Evolutionary conservation across 2,113 vertebrate species (phyloP).

Genomic region (Daboia siamensis): DNA sequence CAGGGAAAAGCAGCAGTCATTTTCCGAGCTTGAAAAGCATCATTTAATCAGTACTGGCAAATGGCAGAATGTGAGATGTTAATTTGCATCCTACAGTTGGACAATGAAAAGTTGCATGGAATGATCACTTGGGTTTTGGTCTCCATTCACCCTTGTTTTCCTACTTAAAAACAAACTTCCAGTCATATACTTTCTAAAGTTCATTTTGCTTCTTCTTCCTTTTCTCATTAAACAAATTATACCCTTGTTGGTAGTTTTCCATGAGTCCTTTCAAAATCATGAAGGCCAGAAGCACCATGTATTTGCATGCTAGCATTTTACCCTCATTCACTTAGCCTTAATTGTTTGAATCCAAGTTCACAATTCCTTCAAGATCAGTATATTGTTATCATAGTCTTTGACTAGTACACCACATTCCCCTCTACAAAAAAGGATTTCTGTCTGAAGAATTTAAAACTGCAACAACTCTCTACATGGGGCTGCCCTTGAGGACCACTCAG

Average conservation of each 20-base stretch:
- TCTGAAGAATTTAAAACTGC: neutral
- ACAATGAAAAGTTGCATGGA: neutral
- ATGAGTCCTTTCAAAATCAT: neutral
- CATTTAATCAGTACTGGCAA: neutral
- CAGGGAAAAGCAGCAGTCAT: neutral
- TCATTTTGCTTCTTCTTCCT: neutral
- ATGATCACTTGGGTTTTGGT: neutral
- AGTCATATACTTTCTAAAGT: neutral
- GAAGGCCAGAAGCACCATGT: neutral
- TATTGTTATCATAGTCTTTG: neutral
- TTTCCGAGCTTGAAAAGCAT: neutral
- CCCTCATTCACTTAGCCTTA: neutral
- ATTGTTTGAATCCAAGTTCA: neutral
- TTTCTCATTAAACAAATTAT: neutral
- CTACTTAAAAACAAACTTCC: neutral
- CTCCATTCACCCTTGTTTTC: neutral
- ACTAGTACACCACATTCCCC: neutral
- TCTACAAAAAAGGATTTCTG: neutral
- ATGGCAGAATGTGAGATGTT: neutral
- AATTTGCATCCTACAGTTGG: neutral
- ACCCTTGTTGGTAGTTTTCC: neutral
- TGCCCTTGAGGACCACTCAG: too few species aligned
- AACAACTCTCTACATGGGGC: too few species aligned
- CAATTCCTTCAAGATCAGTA: neutral
- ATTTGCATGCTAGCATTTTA: neutral